These are phyloP conservation scores for Catostomus latipinnis DNA, from an alignment of 2,797 vertebrate species.

Conservation along the genomic window DNA sequence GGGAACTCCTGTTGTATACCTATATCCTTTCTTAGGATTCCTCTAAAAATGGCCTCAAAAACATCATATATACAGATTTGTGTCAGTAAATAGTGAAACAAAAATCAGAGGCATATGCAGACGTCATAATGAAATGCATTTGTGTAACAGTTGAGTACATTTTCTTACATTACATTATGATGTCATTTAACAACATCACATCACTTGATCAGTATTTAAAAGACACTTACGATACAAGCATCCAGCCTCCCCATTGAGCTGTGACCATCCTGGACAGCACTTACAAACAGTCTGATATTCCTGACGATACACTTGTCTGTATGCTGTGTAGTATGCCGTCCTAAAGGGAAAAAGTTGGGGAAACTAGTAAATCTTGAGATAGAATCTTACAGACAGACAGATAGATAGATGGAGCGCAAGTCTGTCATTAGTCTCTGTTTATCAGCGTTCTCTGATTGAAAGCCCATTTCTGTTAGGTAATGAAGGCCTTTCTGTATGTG, in stretches of 20 bases:
- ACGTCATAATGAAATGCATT: no score
- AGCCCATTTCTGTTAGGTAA: neutral
- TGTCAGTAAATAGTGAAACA: neutral
- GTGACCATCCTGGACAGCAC: slow-evolving; percentile 92
- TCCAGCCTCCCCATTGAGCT: slow-evolving; percentile 80
- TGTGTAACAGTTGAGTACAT: no score
- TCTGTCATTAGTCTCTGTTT: slow-evolving; percentile 27
- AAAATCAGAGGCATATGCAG: neutral
- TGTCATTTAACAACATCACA: neutral
- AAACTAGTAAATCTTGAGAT: neutral
- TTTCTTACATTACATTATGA: neutral
- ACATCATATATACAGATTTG: neutral
- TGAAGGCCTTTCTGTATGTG: slow-evolving; percentile 6
- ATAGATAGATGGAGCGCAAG: neutral
- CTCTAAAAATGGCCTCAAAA: neutral
- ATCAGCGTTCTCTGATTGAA: slow-evolving; percentile 7
- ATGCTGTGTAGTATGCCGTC: slow-evolving; percentile 83
- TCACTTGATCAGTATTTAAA: neutral
- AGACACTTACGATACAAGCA: slow-evolving; percentile 90
- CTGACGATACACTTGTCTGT: slow-evolving; percentile 84
- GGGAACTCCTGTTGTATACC: no score
- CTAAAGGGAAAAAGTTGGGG: slow-evolving; percentile 72
- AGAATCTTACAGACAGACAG: neutral
- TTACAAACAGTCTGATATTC: slow-evolving; percentile 79
- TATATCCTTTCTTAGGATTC: no score